Percentiles rank a stretch among this genome's conserved stretches.
phyloP scores from a whole-genome alignment of 2,113 vertebrate genomes.

The Cynocephalus volans region DNA sequence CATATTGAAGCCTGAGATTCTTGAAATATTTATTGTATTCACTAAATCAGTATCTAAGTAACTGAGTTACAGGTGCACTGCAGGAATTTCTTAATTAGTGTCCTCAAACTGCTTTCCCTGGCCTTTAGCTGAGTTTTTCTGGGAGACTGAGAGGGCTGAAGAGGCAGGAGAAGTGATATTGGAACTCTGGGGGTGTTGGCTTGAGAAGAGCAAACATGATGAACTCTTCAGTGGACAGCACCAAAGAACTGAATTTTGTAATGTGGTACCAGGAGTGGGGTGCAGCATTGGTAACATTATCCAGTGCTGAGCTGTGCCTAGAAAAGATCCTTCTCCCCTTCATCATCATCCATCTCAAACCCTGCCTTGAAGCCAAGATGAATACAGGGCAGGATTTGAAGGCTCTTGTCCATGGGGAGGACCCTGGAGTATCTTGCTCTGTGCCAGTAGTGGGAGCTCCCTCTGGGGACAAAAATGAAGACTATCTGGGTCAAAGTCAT shows the following conservation, averaged over 20 bases:
- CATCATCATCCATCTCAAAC: not conserved
- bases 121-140: not conserved
- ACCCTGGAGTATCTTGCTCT: not conserved
- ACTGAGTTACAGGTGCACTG: not conserved
- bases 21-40: not conserved
- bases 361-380: not conserved
- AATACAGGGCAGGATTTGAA: not conserved
- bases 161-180: not conserved
- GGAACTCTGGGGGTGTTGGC: not conserved
- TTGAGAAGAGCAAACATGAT: not conserved
- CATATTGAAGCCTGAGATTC: not conserved
- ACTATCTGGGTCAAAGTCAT: not conserved
- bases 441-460: no score
- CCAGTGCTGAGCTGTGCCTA: not conserved
- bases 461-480: not conserved
- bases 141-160: not conserved
- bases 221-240: accelerated
- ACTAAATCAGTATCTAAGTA: not conserved
- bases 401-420: not conserved
- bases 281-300: accelerated
- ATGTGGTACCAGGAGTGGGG: not conserved
- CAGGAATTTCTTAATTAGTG: not conserved
- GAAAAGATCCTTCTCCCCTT: not conserved
- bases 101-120: not conserved
- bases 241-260: not conserved